phyloP scores from a whole-genome alignment of 92 coral and sea anemone genomes.

The Blastomussa wellsi region DNA sequence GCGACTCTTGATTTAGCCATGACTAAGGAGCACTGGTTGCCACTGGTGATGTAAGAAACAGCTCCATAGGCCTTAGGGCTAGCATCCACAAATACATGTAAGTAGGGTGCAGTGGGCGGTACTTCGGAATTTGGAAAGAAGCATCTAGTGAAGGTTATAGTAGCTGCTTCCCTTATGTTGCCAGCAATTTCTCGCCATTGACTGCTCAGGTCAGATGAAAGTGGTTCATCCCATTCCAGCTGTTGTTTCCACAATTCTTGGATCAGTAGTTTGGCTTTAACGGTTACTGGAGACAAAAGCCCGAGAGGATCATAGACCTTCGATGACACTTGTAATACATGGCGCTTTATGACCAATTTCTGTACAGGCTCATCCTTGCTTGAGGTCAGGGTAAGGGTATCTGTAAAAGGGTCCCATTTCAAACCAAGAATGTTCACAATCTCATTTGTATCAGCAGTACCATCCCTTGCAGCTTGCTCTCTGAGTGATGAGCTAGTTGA shows the following conservation, averaged over 20 bases:
- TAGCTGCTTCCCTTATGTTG: neutral
- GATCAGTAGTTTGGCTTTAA: too few relatives aligned
- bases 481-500: too few relatives aligned
- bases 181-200: conserved; percentile 19
- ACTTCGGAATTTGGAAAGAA: conserved; percentile 26
- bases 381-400: too few relatives aligned
- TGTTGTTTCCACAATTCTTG: conserved; percentile 24
- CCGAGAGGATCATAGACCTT: conserved; percentile 47
- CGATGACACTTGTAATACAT: conserved; percentile 45
- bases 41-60: too few relatives aligned
- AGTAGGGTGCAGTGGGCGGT: neutral
- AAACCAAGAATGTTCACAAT: too few relatives aligned
- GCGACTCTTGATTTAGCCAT: too few relatives aligned
- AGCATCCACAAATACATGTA: conserved; percentile 54
- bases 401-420: too few relatives aligned
- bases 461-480: too few relatives aligned
- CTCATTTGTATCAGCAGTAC: too few relatives aligned
- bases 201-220: conserved; percentile 3
- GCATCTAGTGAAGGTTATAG: conserved; percentile 16
- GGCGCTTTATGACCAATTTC: conserved; percentile 45
- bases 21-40: too few relatives aligned
- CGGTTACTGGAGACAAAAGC: conserved; percentile 46
- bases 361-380: too few relatives aligned
- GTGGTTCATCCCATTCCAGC: conserved; percentile 57
- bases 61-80: too few relatives aligned